These are phyloP conservation scores for Sebastes alutus DNA, from an alignment of 2,797 vertebrate species.

Conservation along the genomic window DNA sequence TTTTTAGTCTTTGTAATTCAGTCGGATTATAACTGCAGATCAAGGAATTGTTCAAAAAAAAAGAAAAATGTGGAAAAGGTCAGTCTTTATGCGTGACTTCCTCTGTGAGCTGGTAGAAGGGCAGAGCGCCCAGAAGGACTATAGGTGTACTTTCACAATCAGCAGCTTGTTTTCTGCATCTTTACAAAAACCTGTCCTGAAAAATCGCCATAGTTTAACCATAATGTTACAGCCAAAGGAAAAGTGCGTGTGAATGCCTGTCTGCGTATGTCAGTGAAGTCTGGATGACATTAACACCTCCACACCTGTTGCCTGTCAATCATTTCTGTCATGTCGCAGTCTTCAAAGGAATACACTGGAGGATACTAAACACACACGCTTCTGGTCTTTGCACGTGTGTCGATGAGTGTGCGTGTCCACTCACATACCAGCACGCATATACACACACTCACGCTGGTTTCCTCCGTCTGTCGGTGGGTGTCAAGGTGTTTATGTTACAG, in stretches of 20 bases:
- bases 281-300: conserved; percentile 51
- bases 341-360: conserved; percentile 39
- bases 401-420: not conserved
- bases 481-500: conserved; percentile 51
- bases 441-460: not conserved
- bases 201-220: not conserved
- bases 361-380: conserved; percentile 28
- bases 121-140: not conserved
- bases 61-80: conserved; percentile 7
- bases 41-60: not conserved
- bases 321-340: conserved; percentile 23
- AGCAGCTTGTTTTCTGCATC: not conserved
- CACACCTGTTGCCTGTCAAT: conserved; percentile 55
- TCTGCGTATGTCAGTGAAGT: conserved; percentile 8
- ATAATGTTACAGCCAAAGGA: not conserved
- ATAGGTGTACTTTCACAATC: not conserved
- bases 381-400: conserved; percentile 13
- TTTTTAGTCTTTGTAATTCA: conserved; percentile 6
- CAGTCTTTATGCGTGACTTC: conserved; percentile 4
- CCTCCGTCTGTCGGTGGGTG: conserved; percentile 20
- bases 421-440: not conserved
- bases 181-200: not conserved
- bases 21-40: conserved; percentile 11
- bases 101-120: not conserved
- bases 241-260: not conserved